These are phyloP conservation scores for Hypercompe scribonia DNA, from an alignment of 2,888 invertebrate species.

Conservation along the genomic window DNA sequence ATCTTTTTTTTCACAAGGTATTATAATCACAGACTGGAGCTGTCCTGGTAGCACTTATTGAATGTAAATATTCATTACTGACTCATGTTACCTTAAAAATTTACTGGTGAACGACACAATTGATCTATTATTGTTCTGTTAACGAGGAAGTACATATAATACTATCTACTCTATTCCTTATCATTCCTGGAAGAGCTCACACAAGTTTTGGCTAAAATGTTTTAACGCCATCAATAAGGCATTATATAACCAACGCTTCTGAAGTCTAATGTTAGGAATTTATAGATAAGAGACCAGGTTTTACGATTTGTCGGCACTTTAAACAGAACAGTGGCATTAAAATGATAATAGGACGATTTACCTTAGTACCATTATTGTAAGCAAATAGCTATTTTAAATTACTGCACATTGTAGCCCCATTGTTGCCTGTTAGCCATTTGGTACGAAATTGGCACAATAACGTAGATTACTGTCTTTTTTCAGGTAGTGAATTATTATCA, in stretches of 20 bases:
- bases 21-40: too few species aligned
- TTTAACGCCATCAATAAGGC: constrained; percentile 26
- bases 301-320: constrained; percentile 57
- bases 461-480: constrained; percentile 18
- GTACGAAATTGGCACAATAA: constrained; percentile 49
- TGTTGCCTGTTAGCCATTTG: constrained; percentile 66
- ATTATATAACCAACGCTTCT: constrained; percentile 21
- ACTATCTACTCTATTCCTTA: constrained; percentile 28
- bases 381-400: constrained; percentile 67
- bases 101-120: not conserved
- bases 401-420: constrained; percentile 61
- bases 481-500: not conserved
- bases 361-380: constrained; percentile 69
- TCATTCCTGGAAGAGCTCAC: constrained; percentile 38
- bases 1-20: too few species aligned
- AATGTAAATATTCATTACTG: too few species aligned
- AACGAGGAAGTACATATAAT: not conserved
- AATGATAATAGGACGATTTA: constrained; percentile 72
- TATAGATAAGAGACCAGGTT: constrained; percentile 44
- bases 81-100: too few species aligned
- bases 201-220: constrained; percentile 5
- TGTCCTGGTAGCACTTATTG: too few species aligned
- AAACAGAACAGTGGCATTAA: constrained; percentile 76
- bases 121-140: not conserved
- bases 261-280: constrained; percentile 17